Evolutionary conservation across 2,797 vertebrate genomes (phyloP).

Genomic region (Sus cebifrons): DNA sequence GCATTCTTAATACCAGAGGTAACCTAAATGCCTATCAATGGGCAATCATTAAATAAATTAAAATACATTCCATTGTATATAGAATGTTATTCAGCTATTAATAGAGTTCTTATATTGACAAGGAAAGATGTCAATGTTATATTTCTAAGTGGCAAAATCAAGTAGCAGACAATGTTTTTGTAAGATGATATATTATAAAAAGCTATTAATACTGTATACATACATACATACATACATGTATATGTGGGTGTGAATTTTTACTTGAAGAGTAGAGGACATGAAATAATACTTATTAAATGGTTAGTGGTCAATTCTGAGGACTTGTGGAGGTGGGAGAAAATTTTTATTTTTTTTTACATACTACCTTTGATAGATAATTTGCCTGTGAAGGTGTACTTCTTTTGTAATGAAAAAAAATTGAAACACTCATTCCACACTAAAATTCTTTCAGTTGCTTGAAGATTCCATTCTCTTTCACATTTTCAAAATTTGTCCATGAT

Average conservation of each 20-base stretch:
- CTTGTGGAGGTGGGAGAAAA: neutral
- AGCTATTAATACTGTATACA: neutral
- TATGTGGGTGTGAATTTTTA: neutral
- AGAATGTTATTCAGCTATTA: neutral
- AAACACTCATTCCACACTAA: neutral
- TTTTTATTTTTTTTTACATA: conserved; percentile 9
- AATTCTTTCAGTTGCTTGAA: conserved; percentile 31
- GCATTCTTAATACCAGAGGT: neutral
- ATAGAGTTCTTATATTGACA: neutral
- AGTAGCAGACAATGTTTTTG: conserved; percentile 23
- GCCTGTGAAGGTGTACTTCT: neutral
- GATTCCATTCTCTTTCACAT: conserved; percentile 6
- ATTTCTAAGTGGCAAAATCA: neutral
- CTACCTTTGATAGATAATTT: conserved; percentile 50
- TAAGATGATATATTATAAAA: neutral
- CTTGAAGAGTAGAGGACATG: neutral
- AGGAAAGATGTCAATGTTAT: neutral
- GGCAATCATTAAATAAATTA: neutral
- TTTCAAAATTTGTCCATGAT: conserved; percentile 20
- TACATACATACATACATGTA: neutral
- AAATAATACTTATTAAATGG: neutral
- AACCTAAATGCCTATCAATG: neutral
- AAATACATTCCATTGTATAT: neutral
- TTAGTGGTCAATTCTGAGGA: neutral
- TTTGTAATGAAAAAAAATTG: neutral